Conservation (phyloP, 2,113 vertebrate species). For the Oncorhynchus clarkii region DNA sequence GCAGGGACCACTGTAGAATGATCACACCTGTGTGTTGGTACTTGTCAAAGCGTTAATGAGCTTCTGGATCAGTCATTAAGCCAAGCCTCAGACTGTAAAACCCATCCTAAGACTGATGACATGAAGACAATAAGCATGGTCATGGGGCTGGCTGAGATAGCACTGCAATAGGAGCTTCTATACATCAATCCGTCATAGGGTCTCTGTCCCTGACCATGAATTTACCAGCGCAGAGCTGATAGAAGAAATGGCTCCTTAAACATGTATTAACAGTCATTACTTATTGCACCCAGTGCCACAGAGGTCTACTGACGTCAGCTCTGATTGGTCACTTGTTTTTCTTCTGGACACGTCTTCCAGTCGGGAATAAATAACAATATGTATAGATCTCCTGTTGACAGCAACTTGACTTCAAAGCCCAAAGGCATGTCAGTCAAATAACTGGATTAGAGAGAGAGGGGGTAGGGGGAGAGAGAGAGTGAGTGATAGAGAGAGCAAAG, state of each 20-base stretch:
- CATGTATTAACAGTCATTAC: background rate
- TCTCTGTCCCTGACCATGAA: background rate
- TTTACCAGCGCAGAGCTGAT: background rate
- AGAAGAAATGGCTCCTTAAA: background rate
- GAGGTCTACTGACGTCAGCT: background rate
- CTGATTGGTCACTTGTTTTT: background rate
- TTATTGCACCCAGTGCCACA: background rate
- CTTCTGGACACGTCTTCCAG: background rate
- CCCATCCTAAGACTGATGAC: background rate
- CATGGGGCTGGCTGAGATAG: background rate
- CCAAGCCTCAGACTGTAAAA: background rate
- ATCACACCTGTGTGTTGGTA: too few relatives aligned
- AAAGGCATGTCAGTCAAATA: slow-evolving; percentile 7
- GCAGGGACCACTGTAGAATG: too few relatives aligned
- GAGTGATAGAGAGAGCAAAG: background rate
- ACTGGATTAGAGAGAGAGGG: background rate
- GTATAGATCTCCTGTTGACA: slow-evolving; percentile 7
- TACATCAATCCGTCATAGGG: too few relatives aligned
- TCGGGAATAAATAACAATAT: background rate
- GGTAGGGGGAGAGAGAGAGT: background rate
- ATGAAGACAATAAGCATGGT: background rate
- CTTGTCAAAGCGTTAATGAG: too few relatives aligned
- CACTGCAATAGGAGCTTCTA: background rate
- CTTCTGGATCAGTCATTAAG: background rate
- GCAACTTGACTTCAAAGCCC: slow-evolving; percentile 11